phyloP scores from a whole-genome alignment of 30 jellyfish, hydroid and myxozoan genomes.

The Turritopsis rubra region DNA sequence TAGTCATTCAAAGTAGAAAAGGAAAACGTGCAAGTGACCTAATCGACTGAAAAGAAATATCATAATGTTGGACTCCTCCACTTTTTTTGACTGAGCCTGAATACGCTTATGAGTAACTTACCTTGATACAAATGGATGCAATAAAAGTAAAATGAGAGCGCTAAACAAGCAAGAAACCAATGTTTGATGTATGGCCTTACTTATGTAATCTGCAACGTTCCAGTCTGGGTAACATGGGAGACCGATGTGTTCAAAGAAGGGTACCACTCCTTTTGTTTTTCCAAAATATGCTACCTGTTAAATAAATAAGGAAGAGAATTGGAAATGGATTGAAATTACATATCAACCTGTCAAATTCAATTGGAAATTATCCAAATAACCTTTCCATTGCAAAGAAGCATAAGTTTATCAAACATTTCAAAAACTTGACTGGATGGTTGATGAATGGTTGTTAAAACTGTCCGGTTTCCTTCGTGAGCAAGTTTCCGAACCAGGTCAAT shows the following conservation, averaged over 20 bases:
- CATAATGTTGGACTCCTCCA: no score
- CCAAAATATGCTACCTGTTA: conserved; percentile 43
- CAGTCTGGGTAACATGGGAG: conserved; percentile 60
- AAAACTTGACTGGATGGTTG: conserved; percentile 58
- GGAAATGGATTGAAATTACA: not conserved
- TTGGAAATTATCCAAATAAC: not conserved
- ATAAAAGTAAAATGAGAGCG: no score
- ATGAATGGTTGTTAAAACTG: conserved; percentile 41
- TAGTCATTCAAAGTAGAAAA: no score
- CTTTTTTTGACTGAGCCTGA: no score
- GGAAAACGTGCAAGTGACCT: no score
- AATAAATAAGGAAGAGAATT: not conserved
- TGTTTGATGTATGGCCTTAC: conserved; percentile 17
- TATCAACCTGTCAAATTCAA: not conserved
- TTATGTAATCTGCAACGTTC: conserved; percentile 62
- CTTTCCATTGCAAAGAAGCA: conserved; percentile 45
- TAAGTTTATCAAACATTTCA: conserved; percentile 52
- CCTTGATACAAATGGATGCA: no score
- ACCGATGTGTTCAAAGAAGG: conserved; percentile 40
- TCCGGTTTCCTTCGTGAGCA: conserved; percentile 36
- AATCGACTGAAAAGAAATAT: no score
- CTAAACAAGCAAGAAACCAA: not conserved
- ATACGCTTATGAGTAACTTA: no score
- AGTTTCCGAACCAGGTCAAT: conserved; percentile 27
- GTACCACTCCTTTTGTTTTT: conserved; percentile 29